These are phyloP conservation scores for Euplexia lucipara DNA, from an alignment of 2,888 invertebrate genomes.

Conservation along the genomic window DNA sequence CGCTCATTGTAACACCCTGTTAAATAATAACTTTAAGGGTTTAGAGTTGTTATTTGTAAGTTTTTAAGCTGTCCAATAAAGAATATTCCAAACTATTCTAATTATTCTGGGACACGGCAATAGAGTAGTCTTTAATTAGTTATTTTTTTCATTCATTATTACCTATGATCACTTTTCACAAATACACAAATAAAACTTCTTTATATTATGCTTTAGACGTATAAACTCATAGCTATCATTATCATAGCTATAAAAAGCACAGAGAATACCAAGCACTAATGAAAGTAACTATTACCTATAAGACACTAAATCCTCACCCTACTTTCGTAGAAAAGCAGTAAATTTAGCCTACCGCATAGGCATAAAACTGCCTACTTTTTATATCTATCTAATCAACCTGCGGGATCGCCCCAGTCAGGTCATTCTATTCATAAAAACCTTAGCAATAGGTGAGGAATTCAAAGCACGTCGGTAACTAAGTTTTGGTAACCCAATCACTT, in stretches of 20 bases:
- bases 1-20: too few relatives aligned
- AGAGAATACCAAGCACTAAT: conserved; percentile 31
- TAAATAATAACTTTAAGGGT: too few relatives aligned
- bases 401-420: conserved; percentile 27
- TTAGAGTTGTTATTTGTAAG: too few relatives aligned
- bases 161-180: too few relatives aligned
- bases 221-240: too few relatives aligned
- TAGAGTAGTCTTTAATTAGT: too few relatives aligned
- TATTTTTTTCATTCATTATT: too few relatives aligned
- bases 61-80: too few relatives aligned
- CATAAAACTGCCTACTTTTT: conserved; percentile 56
- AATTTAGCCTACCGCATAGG: conserved; percentile 39
- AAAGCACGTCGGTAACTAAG: conserved; percentile 46
- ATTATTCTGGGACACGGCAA: too few relatives aligned
- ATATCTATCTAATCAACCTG: conserved; percentile 54
- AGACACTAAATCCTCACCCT: conserved; percentile 21
- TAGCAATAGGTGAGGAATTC: conserved; percentile 51
- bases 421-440: conserved; percentile 48
- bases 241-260: conserved; percentile 31
- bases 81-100: too few relatives aligned
- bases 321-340: conserved; percentile 37
- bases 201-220: too few relatives aligned
- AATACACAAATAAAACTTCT: too few relatives aligned
- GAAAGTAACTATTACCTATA: conserved; percentile 39
- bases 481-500: conserved; percentile 59